Percentiles rank a stretch among this genome's conserved stretches.
phyloP scores from a whole-genome alignment of 2,888 invertebrate genomes.

The Trichogramma evanescens region DNA sequence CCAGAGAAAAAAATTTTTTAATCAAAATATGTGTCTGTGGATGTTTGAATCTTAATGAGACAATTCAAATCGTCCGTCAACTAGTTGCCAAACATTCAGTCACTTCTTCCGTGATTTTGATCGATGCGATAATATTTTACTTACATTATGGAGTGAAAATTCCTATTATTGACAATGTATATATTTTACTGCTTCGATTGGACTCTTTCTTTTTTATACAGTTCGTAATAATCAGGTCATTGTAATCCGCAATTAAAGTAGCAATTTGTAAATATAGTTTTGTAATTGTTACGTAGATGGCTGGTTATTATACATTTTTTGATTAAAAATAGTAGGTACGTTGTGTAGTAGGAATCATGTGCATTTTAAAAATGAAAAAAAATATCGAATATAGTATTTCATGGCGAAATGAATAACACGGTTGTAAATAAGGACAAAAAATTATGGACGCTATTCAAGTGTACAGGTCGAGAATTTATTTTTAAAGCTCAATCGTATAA shows the following conservation, averaged over 20 bases:
- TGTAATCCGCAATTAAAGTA: conserved; percentile 35
- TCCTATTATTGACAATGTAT: too few relatives aligned
- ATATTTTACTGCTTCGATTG: not conserved
- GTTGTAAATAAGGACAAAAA: not conserved
- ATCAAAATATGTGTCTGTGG: too few relatives aligned
- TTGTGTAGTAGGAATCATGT: conserved; percentile 20
- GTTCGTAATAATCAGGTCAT: conserved; percentile 26
- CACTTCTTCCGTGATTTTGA: not conserved
- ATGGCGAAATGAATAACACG: conserved; percentile 2
- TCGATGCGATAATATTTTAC: not conserved
- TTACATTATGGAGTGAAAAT: not conserved
- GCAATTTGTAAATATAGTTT: conserved; percentile 43
- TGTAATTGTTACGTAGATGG: conserved; percentile 44
- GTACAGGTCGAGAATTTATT: too few relatives aligned
- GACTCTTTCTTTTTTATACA: not conserved
- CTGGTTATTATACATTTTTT: conserved; percentile 39
- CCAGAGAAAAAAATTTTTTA: too few relatives aligned
- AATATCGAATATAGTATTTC: conserved; percentile 8
- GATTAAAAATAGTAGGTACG: conserved; percentile 25
- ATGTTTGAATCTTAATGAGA: too few relatives aligned
- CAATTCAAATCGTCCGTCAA: not conserved
- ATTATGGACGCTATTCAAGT: too few relatives aligned
- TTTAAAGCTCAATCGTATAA: too few relatives aligned
- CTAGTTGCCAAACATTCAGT: not conserved
- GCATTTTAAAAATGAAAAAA: conserved; percentile 4